Evolutionary conservation across 2,797 vertebrate genomes (phyloP).

Genomic region (Galaxias olidus): DNA sequence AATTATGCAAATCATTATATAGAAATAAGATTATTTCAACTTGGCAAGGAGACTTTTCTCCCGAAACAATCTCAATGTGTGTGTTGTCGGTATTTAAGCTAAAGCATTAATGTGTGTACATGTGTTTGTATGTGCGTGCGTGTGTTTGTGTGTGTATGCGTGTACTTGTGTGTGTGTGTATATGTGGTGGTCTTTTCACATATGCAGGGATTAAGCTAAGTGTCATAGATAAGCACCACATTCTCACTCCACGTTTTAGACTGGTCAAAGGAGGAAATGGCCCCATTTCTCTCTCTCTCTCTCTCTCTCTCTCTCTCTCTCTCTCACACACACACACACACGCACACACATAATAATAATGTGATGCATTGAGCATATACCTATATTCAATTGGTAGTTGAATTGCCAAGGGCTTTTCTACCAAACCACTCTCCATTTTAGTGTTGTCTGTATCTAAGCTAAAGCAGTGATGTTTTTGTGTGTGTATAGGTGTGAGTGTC

Average conservation of each 20-base stretch:
- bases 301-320: no score
- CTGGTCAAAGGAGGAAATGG: slow-evolving; percentile 30
- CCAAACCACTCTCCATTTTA: no score
- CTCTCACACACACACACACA: no score
- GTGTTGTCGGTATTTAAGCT: no score
- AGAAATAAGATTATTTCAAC: no score
- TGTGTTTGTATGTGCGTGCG: not conserved
- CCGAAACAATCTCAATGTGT: no score
- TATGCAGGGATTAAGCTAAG: slow-evolving; percentile 17
- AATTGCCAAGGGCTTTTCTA: not conserved
- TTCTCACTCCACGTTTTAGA: slow-evolving; percentile 45
- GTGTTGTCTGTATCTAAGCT: no score
- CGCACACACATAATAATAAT: no score
- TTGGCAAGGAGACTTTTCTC: no score
- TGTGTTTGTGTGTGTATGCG: slow-evolving; percentile 2
- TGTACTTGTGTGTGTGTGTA: not conserved
- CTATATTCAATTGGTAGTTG: not conserved
- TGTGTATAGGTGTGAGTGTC: not conserved
- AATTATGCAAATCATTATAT: no score
- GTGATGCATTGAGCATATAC: no score
- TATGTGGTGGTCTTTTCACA: not conserved
- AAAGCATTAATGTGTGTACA: not conserved
- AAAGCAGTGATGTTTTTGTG: not conserved
- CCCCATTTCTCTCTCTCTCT: not conserved
- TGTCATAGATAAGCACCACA: slow-evolving; percentile 47